Evolutionary conservation across 2,888 invertebrate genomes (phyloP), one percentile per base, ranked within the genome.

Genomic region (Meiosimyza decipiens): DNA sequence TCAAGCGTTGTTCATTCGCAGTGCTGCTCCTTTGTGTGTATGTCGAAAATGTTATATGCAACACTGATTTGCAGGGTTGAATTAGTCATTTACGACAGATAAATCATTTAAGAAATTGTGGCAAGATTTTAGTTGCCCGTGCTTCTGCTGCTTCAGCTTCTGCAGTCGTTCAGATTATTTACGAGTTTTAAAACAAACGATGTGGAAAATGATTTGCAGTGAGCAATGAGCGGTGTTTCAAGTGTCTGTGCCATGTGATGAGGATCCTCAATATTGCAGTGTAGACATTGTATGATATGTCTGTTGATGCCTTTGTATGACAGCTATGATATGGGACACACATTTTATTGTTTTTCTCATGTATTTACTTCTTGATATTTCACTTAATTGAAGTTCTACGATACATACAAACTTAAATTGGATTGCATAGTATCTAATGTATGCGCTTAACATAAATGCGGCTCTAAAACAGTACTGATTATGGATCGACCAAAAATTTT

Each of bases 171-270:
- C 64, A 40, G 80, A 79, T 79, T 82, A 81, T 81, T 80, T 80
- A 78, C 77, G 79, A 77, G 77, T 80, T 78, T 77, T 77, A 77
- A 76, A 80, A 77, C 78, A 81, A 82, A 80, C 81, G 81, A 80
- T 80, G 83, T 82, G 82, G 83, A 82, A 84, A 84, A 85, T 85
- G 79, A 85, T 83, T 74, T 75, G 71, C 74, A 49, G 33, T 64
- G 55, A 66, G 62, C 49, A 54, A 28, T 69, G 50, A 13, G 66
- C 28, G 9, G 9, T 11, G 57, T 60, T 33, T 33, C 63, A 68
- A 71, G 59, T 66, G 65, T 52, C 47, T 62, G 33, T 16, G 50
- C 33, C 22, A 15, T 28, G 52, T 22, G 15, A 18, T 22, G 65
- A 33, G 9, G 71, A 71, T 51, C 16, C 50, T 59, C 47, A 54